These are phyloP conservation scores for Popillia japonica DNA, from an alignment of 1,140 invertebrate species.

Conservation along the genomic window DNA sequence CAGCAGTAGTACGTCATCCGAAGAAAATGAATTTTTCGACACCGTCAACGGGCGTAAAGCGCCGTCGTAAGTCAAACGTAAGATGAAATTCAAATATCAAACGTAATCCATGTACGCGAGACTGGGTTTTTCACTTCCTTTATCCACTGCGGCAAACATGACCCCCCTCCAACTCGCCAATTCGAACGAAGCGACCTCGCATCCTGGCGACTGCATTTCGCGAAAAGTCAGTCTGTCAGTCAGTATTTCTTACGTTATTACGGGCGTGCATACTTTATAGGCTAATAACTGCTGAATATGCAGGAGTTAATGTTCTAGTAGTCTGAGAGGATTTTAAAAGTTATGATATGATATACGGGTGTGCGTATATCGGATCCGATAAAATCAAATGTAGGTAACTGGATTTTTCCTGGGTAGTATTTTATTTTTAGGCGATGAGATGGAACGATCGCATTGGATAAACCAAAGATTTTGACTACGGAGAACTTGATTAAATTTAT, in stretches of 20 bases:
- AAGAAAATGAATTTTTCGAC: conserved; percentile 28
- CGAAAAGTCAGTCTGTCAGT: not conserved
- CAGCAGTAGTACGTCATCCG: conserved; percentile 3
- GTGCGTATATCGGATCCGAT: too few relatives aligned
- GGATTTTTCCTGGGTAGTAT: too few relatives aligned
- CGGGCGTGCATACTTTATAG: not conserved
- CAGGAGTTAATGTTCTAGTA: not conserved
- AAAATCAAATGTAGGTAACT: too few relatives aligned
- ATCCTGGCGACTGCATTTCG: not conserved
- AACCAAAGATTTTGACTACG: too few relatives aligned
- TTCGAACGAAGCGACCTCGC: not conserved
- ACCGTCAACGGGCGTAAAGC: conserved; percentile 24
- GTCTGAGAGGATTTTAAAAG: not conserved
- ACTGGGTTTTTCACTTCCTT: not conserved
- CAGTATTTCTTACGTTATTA: not conserved
- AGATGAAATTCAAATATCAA: conserved; percentile 32
- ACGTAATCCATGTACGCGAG: conserved; percentile 21
- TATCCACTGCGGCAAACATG: conserved; percentile 22
- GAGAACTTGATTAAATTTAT: too few relatives aligned
- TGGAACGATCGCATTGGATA: too few relatives aligned
- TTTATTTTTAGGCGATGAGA: too few relatives aligned
- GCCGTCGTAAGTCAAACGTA: not conserved
- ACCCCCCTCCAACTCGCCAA: not conserved
- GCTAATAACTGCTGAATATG: not conserved
- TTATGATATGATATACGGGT: not conserved